phyloP scores from a whole-genome alignment of 1,140 invertebrate species.

The Euwallacea similis region DNA sequence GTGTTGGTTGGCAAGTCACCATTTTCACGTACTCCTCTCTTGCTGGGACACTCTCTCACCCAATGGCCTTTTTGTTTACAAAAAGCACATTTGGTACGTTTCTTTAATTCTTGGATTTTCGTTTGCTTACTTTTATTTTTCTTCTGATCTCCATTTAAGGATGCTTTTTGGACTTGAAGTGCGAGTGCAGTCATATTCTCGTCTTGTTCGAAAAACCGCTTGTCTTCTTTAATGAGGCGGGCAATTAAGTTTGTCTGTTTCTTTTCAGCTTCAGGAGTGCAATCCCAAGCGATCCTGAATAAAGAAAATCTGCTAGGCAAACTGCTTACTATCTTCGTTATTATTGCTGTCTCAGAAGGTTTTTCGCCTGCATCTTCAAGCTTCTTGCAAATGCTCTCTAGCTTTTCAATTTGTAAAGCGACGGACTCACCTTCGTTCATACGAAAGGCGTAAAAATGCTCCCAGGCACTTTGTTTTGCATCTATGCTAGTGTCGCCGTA shows the following conservation, averaged over 20 bases:
- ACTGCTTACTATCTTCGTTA: constrained; percentile 11
- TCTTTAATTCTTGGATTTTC: constrained; percentile 12
- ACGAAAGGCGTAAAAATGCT: too few species aligned
- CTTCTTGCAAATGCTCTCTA: constrained; percentile 7
- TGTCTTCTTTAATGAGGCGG: background rate
- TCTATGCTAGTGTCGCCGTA: too few species aligned
- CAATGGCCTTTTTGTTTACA: constrained; percentile 22
- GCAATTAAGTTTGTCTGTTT: background rate
- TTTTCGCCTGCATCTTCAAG: constrained; percentile 5
- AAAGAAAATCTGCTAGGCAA: background rate
- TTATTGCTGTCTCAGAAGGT: constrained; percentile 2
- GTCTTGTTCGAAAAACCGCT: background rate
- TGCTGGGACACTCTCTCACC: background rate
- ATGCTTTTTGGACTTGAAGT: constrained; percentile 9
- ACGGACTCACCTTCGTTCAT: constrained; percentile 9
- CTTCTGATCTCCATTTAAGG: background rate
- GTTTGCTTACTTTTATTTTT: background rate
- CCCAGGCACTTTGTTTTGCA: too few species aligned
- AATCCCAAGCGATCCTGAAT: constrained; percentile 17
- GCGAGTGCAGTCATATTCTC: background rate
- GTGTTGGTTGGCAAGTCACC: background rate
- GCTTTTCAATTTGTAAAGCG: background rate
- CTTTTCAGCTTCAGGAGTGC: background rate
- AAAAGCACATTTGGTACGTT: constrained; percentile 10
- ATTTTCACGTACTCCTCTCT: background rate